Conservation (phyloP, 2,888 invertebrate species). For the Cephus sareptanus region DNA sequence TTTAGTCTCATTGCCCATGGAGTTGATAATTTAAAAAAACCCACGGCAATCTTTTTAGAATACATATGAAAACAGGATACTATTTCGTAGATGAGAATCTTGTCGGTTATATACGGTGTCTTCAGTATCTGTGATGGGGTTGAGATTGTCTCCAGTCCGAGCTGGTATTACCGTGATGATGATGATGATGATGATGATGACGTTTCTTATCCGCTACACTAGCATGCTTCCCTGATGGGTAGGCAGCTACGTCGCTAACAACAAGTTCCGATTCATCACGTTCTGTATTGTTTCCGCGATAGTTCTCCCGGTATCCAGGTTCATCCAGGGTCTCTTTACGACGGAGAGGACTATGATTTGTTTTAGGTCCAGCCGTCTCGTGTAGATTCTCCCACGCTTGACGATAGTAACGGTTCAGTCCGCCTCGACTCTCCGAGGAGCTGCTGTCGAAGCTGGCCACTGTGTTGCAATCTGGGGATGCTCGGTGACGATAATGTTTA, state of each 20-base stretch:
- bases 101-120: slow-evolving; percentile 43
- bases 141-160: slow-evolving; percentile 72
- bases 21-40: background rate
- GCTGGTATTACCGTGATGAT: slow-evolving; percentile 70
- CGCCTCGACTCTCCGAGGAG: slow-evolving; percentile 84
- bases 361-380: slow-evolving; percentile 78
- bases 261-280: slow-evolving; percentile 82
- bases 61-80: background rate
- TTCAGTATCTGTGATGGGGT: slow-evolving; percentile 67
- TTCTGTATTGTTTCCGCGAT: slow-evolving; percentile 55
- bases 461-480: slow-evolving; percentile 90
- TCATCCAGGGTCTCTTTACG: slow-evolving; percentile 81
- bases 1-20: background rate
- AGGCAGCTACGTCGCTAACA: slow-evolving; percentile 72
- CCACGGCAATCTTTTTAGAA: background rate
- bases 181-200: slow-evolving; percentile 82
- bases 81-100: background rate
- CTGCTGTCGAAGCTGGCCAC: slow-evolving; percentile 91
- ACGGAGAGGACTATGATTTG: slow-evolving; percentile 71
- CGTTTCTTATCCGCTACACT: slow-evolving; percentile 72
- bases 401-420: slow-evolving; percentile 88
- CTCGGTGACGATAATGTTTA: slow-evolving; percentile 89
- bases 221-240: slow-evolving; percentile 66
- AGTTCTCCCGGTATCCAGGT: slow-evolving; percentile 67
- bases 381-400: slow-evolving; percentile 95